Evolutionary conservation across 2,113 vertebrate genomes (phyloP), one percentile per base, ranked within the genome.

Genomic region (Hemibagrus wyckioides): DNA sequence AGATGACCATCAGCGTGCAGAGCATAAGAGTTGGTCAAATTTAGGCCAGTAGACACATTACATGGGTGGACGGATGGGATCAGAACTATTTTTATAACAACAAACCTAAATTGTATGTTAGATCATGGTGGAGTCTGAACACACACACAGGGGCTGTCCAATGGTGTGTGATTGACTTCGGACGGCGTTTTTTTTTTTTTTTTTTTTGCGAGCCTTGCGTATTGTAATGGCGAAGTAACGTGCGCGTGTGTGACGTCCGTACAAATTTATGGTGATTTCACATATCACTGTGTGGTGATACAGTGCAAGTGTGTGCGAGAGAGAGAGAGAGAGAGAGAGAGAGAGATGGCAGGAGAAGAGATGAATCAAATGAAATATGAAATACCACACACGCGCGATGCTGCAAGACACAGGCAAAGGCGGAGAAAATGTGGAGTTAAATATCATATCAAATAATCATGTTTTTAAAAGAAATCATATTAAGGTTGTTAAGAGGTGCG

Each of bases 381-480:
- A 84, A 89, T 85, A 50, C 87, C 83, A 81, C 75, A 75, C 86
- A 88, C 84, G 80, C 65, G 3, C 56, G 67, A 63, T 76, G 69
- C 86, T 90, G 89, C 90, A 90, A 90, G 83, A 86, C 89, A 84
- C 44, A 84, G 87, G 89, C 80, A 84, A 83, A 82, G 59, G 73
- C 82, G 81, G 71, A 89, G 86, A 89, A 52, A 85, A 85, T 81
- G 85, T 82, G 15, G 86, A 90, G 89, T 92, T 92, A 91, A 94
- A 92, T 90, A 93, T 93, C 90, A 90, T 90, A 91, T 93, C 88
- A 91, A 87, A 90, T 89, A 83, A 92, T 92, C 85, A 87, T 93
- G 92, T 92, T 92, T 92, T 91, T 92, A 90, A 90, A 88, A 89
- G 88, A 91, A 93, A 92, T 92, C 92, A 92, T 92, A 92, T 93